Base-by-base conservation (phyloP, 1,140 invertebrate species). In the Drosophila burlai region DNA sequence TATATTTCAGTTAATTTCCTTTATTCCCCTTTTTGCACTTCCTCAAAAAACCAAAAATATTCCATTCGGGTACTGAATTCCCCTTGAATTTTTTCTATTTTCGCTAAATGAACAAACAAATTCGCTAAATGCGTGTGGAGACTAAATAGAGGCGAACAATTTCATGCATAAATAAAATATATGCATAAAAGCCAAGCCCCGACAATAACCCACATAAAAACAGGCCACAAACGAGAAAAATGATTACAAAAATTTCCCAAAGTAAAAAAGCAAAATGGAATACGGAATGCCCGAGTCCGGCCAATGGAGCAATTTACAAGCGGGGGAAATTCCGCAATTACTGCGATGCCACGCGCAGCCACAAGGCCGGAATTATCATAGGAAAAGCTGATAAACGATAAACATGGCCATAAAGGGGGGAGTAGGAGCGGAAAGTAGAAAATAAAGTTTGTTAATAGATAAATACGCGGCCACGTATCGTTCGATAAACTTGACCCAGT, bases 401-500 rank as follows among this genome's bases (percentile, higher is more conserved):
- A 64, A 64, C 36, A 40, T 18, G 66, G 55, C 45, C 61, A 71
- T 49, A 66, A 74, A 81, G 62, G 18, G 38, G 31, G 13, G 34
- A 52, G 29, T 16, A 26, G 21, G 26, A 34, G 11, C 52, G 18
- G 13, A 55, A 24, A 43, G 34, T 38, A 31, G 36, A 50, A 69
- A 54, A 54, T 24, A 36, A 55, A 38, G 18, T 55, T 65, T 21
- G 54, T 64, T 55, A 76, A 80, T 82, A 82, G 83, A 85, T 86
- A 82, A 80, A 76, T 63, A 21, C 36, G 6, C 26, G 11, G 42
- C 34, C 43, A 50, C 55, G 21, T 40, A 40, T 24, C 9, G 47
- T 62, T 72, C 81, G 83, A 83, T 83, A 87, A 87, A 87, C 83
- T 86, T 86, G 83, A 86, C 83, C 83, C 76, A 86, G 52, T 86